Evolutionary conservation across 1,140 invertebrate genomes (phyloP).

Genomic region (Phymastichus coffea): DNA sequence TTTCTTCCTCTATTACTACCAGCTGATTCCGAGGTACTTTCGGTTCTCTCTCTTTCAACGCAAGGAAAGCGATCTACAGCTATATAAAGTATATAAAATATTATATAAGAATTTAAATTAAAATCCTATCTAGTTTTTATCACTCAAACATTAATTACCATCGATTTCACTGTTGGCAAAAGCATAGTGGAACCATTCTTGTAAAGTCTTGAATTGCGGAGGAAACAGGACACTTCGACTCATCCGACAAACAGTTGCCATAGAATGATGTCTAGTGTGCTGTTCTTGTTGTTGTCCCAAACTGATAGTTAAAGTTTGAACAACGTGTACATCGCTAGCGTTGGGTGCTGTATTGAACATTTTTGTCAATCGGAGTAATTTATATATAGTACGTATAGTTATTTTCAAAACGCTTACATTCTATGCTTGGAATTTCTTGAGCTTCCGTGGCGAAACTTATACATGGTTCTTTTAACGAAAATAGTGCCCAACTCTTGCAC

Average conservation of each 20-base stretch:
- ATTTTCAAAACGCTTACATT: slow-evolving; percentile 56
- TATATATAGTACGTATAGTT: neutral
- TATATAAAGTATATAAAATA: slow-evolving; percentile 45
- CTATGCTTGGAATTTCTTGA: slow-evolving; percentile 74
- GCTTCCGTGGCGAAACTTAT: slow-evolving; percentile 95
- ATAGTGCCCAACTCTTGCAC: slow-evolving; percentile 94
- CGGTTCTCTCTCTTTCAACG: slow-evolving; percentile 69
- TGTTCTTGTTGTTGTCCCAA: slow-evolving; percentile 72
- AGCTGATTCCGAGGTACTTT: slow-evolving; percentile 47
- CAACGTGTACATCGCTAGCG: slow-evolving; percentile 68
- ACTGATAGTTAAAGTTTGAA: slow-evolving; percentile 85
- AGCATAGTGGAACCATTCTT: slow-evolving; percentile 97
- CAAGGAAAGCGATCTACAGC: slow-evolving; percentile 88
- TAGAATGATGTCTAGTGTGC: slow-evolving; percentile 76
- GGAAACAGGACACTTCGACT: slow-evolving; percentile 89
- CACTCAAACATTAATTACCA: slow-evolving; percentile 62
- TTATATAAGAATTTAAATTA: slow-evolving; percentile 1
- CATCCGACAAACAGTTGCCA: slow-evolving; percentile 90
- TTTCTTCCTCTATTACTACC: slow-evolving; percentile 50
- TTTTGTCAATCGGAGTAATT: no score
- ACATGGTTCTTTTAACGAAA: slow-evolving; percentile 90
- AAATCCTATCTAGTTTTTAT: neutral
- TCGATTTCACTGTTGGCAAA: slow-evolving; percentile 92
- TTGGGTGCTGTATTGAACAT: slow-evolving; percentile 40
- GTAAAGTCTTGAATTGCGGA: slow-evolving; percentile 89